These are phyloP conservation scores for Helicoverpa armigera DNA, from an alignment of 1,140 invertebrate species.

Conservation along the genomic window DNA sequence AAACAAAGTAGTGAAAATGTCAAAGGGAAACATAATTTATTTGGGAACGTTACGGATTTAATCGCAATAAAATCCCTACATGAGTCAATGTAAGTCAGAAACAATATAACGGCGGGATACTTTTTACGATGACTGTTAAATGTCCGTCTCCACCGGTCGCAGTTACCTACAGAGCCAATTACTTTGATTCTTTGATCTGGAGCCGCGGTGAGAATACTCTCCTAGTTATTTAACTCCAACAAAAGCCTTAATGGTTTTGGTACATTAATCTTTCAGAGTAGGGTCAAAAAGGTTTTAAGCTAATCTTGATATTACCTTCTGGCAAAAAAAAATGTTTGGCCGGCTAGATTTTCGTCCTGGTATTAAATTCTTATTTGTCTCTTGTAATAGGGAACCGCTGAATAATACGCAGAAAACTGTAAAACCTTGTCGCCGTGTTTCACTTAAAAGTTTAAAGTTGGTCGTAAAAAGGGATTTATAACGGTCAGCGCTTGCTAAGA, in stretches of 20 bases:
- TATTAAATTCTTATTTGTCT: neutral
- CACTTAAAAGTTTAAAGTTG: constrained; percentile 14
- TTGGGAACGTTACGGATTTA: neutral
- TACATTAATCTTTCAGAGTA: constrained; percentile 6
- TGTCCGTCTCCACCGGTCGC: neutral
- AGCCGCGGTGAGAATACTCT: neutral
- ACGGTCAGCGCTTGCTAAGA: neutral
- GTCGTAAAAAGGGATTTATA: constrained; percentile 21
- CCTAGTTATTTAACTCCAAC: neutral
- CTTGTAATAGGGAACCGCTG: neutral
- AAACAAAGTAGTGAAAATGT: neutral
- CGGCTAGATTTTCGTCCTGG: neutral
- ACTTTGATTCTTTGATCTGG: neutral
- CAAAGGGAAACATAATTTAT: neutral
- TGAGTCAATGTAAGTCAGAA: constrained; percentile 27
- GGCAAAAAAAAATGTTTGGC: neutral
- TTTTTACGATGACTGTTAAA: constrained; percentile 33
- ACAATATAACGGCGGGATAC: neutral
- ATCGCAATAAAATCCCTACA: constrained; percentile 21
- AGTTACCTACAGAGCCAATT: constrained; percentile 18
- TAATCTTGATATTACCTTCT: constrained; percentile 18
- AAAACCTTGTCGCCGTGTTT: neutral
- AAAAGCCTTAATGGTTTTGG: neutral
- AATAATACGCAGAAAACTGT: neutral
- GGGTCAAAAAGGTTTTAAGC: neutral